phyloP scores from a whole-genome alignment of 2,888 invertebrate species.

The Xestia sexstrigata region DNA sequence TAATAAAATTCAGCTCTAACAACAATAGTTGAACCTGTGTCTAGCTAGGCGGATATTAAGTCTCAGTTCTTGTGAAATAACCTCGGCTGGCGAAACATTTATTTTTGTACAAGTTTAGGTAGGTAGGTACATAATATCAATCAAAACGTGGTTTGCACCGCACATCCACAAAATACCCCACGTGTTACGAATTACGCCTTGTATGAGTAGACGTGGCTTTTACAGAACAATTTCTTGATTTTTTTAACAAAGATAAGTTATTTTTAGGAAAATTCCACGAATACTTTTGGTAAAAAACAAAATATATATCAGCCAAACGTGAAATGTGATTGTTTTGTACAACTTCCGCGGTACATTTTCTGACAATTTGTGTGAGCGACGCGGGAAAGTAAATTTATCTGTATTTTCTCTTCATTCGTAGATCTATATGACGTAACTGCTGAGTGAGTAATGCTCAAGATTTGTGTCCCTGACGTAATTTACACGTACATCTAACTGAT shows the following conservation, averaged over 20 bases:
- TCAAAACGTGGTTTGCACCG: constrained; percentile 43
- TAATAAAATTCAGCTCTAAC: constrained; percentile 12
- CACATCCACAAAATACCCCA: constrained; percentile 16
- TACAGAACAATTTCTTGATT: neutral
- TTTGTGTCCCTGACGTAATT: constrained; percentile 66
- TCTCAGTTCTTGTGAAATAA: constrained; percentile 35
- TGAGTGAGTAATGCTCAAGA: constrained; percentile 65
- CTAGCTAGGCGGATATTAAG: constrained; percentile 31
- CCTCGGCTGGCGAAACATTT: constrained; percentile 21
- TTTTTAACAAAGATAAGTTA: constrained; percentile 11
- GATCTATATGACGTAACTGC: constrained; percentile 55
- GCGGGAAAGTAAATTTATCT: constrained; percentile 54
- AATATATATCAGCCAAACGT: neutral
- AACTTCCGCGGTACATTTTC: constrained; percentile 10
- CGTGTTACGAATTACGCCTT: constrained; percentile 46
- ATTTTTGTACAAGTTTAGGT: constrained; percentile 41
- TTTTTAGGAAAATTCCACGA: neutral
- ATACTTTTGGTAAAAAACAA: constrained; percentile 8
- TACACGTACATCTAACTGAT: constrained; percentile 60
- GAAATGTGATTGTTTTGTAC: constrained; percentile 8
- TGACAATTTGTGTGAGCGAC: constrained; percentile 3
- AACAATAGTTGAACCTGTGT: constrained; percentile 28
- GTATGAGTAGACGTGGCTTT: neutral
- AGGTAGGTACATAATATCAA: constrained; percentile 42
- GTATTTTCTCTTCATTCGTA: constrained; percentile 63